Base-by-base conservation (phyloP, 2,797 vertebrate species). In the Bucorvus abyssinicus region DNA sequence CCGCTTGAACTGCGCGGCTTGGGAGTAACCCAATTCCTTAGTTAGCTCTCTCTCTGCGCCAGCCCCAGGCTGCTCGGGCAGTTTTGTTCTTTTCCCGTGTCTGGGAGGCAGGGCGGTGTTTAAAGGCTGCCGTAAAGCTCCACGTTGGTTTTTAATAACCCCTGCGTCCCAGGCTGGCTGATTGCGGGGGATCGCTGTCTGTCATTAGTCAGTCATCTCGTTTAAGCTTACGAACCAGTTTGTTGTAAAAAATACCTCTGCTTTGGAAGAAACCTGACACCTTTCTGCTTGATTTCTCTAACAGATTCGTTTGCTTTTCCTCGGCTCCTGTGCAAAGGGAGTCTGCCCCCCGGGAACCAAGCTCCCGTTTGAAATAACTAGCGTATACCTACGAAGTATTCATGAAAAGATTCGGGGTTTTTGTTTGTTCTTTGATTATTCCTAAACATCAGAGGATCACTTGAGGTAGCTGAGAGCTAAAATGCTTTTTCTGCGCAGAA, bases 401-500 rank as follows among this genome's bases (percentile, higher is more conserved):
- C 42, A 52, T 92, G 10, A 92, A 97, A 90, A 80, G 30, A 52
- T 56, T 78, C 20, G 38, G n/a, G 44, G 14, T 84, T 84, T 94
- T 87, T 70, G 30, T 79, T 95, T 89, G 49, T 56, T 95, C 63
- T 92, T 94, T 92, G 89, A 90, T 93, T 93, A 88, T 81, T 95
- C 16, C 24, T 90, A 94, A 93, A 69, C 24, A 56, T 81, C 52
- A 94, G 67, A 93, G 60, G 17, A 77, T 80, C 15, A 42, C 42
- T 84, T 1, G 1, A 92, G 26, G 70, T 61, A 53, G 32, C 56
- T 93, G 78, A 84, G 93, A 94, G 78, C 34, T 64, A 52, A 76
- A 83, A 80, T 61, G 10, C 14, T 52, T 85, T 91, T 90, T 76
- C 38, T 84, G 26, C 13, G 7, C 13, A 8, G 34, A 89, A 49